Conservation (phyloP, 1,140 invertebrate species). For the Theocolax elegans region DNA sequence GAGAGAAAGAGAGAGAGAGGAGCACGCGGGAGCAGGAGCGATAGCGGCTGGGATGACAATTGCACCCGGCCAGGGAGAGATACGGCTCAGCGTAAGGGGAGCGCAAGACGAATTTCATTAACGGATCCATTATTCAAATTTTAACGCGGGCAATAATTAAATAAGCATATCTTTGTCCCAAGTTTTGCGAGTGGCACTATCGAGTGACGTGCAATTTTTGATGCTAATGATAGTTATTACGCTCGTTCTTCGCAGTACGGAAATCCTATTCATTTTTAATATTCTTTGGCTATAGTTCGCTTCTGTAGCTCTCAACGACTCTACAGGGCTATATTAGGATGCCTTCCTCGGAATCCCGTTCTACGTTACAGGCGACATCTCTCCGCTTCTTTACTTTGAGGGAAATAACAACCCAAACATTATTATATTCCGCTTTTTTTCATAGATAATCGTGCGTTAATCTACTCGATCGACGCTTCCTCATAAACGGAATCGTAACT, state of each 20-base stretch:
- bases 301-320: not conserved
- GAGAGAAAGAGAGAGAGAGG: not conserved
- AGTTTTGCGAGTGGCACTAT: not conserved
- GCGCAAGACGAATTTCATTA: conserved; percentile 14
- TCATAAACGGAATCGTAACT: no score
- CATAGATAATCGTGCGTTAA: no score
- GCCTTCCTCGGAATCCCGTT: not conserved
- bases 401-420: no score
- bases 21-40: not conserved
- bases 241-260: not conserved
- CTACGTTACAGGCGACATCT: not conserved
- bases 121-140: conserved; percentile 32
- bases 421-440: no score
- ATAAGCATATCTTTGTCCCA: not conserved
- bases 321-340: not conserved
- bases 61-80: not conserved
- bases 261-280: conserved; percentile 6
- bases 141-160: conserved; percentile 21
- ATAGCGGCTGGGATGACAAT: not conserved
- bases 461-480: no score
- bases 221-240: conserved; percentile 13
- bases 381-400: no score
- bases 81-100: not conserved
- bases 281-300: not conserved
- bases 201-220: not conserved